Evolutionary conservation across 2,113 vertebrate species (phyloP).

Genomic region (Engraulis encrasicolus): DNA sequence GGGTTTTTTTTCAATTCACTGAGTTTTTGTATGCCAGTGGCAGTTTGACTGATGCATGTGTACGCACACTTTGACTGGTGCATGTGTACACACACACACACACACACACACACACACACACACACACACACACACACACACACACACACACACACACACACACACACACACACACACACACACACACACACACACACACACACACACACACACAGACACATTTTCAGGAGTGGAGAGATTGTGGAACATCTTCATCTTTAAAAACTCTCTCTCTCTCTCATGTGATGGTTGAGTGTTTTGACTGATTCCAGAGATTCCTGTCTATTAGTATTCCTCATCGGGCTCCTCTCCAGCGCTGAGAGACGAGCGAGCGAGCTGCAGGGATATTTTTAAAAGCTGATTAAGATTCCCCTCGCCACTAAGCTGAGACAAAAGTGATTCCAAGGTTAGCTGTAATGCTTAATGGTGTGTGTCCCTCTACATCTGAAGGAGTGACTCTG

Average conservation of each 20-base stretch:
- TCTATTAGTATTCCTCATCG: conserved; percentile 49
- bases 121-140: too few species aligned
- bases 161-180: too few species aligned
- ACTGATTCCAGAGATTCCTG: background rate
- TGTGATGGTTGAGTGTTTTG: conserved; percentile 2
- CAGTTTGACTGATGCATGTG: too few species aligned
- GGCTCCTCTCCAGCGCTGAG: conserved; percentile 6
- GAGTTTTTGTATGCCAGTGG: background rate
- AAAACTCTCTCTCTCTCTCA: background rate
- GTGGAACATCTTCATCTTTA: too few species aligned
- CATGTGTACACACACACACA: too few species aligned
- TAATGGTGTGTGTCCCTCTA: conserved; percentile 29
- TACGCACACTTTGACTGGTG: too few species aligned
- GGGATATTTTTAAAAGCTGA: conserved; percentile 50
- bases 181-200: background rate
- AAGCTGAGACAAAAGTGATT: conserved; percentile 46
- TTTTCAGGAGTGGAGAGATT: too few species aligned
- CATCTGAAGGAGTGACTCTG: conserved; percentile 32
- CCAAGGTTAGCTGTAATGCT: conserved; percentile 51
- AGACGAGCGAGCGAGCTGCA: conserved; percentile 34
- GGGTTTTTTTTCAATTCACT: conserved; percentile 51
- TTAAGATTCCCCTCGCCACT: conserved; percentile 46
- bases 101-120: too few species aligned
- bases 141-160: too few species aligned
- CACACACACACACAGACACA: background rate